These are phyloP conservation scores for Carpatolechia fugitivella DNA, from an alignment of 2,888 invertebrate species.

Conservation along the genomic window DNA sequence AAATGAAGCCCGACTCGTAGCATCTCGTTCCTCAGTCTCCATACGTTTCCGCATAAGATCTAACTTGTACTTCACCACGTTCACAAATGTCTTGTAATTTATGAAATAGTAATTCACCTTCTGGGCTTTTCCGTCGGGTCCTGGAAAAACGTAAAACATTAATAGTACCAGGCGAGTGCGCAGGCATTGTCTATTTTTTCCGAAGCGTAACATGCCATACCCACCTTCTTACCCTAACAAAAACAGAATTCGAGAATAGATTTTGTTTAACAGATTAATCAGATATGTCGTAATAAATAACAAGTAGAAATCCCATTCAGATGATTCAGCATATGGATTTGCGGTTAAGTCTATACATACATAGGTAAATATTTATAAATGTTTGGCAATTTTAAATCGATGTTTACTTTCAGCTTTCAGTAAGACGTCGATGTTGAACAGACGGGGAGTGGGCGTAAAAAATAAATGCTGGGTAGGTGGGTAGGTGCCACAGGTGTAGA, in stretches of 20 bases:
- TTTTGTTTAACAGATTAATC: background rate
- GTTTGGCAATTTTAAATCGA: background rate
- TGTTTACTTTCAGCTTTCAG: conserved; percentile 9
- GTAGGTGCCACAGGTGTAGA: background rate
- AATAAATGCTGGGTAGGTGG: background rate
- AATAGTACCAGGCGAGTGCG: too few relatives aligned
- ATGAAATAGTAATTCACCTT: conserved; percentile 99
- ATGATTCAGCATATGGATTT: background rate
- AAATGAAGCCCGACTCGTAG: conserved; percentile 96
- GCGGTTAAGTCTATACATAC: background rate
- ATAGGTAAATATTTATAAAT: conserved; percentile 15
- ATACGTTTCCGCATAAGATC: conserved; percentile 97
- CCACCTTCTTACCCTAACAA: too few relatives aligned
- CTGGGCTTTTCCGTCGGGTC: conserved; percentile 94
- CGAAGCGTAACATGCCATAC: too few relatives aligned
- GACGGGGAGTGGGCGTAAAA: conserved; percentile 5
- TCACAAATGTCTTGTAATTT: conserved; percentile 97
- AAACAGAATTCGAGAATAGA: too few relatives aligned
- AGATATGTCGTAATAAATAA: background rate
- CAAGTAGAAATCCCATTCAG: background rate
- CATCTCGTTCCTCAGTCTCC: conserved; percentile 97
- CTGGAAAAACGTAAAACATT: conserved; percentile 35
- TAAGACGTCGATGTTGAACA: conserved; percentile 9
- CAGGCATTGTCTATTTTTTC: too few relatives aligned
- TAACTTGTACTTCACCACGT: conserved; percentile 98